A percentile compares a stretch with the other conserved stretches of the same genome.
phyloP scores from a whole-genome alignment of 2,797 vertebrate genomes.

The Potorous gilbertii region DNA sequence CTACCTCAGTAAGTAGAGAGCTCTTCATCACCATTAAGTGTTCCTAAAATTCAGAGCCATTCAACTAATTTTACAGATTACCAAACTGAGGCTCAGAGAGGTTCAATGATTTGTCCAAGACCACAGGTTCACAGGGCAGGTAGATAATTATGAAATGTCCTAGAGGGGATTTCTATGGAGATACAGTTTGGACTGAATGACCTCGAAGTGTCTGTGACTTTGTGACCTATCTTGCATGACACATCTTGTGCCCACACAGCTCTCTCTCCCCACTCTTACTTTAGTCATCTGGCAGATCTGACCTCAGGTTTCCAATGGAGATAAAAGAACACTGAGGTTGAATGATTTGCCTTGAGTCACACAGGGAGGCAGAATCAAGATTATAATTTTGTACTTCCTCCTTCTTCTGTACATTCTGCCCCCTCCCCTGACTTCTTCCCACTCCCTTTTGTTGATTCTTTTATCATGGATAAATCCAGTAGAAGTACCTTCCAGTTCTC shows the following conservation, averaged over 20 bases:
- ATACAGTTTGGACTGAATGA: background rate
- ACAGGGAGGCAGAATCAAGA: background rate
- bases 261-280: background rate
- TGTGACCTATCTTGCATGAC: background rate
- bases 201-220: background rate
- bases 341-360: slow-evolving; percentile 3
- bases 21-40: background rate
- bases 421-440: background rate
- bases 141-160: background rate
- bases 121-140: background rate
- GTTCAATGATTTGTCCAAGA: background rate
- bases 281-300: background rate
- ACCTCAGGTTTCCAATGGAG: background rate
- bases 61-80: slow-evolving; percentile 2
- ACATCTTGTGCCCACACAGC: background rate
- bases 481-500: background rate
- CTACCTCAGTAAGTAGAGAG: background rate
- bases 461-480: background rate
- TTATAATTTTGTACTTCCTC: background rate
- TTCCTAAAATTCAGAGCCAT: background rate
- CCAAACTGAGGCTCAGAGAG: slow-evolving; percentile 9
- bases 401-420: background rate
- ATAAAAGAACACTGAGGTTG: slow-evolving; percentile 3
- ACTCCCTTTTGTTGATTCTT: background rate
- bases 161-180: background rate